These are phyloP conservation scores for Oasisia sp. DNA, from an alignment of 2,888 invertebrate species.

Conservation along the genomic window DNA sequence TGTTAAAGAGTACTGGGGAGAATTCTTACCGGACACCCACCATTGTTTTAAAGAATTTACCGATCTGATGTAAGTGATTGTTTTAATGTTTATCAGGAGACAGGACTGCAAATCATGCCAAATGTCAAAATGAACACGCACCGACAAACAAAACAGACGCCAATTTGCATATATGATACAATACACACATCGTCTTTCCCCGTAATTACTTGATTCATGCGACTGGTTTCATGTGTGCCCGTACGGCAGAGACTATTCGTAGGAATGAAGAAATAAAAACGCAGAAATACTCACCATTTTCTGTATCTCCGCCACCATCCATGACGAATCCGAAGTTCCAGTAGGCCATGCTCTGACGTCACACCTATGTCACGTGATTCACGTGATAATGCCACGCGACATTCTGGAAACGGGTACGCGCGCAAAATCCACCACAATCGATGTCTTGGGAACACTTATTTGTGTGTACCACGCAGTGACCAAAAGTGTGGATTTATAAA, in stretches of 20 bases:
- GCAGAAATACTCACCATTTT: background rate
- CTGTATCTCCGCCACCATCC: slow-evolving; percentile 17
- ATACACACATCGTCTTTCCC: background rate
- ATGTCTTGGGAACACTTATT: no score
- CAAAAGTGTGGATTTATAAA: no score
- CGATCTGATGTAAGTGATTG: no score
- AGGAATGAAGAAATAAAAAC: background rate
- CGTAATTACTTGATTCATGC: background rate
- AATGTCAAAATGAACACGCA: background rate
- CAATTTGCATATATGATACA: background rate
- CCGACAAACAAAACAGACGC: background rate
- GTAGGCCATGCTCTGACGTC: slow-evolving; percentile 17
- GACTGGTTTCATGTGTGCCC: background rate
- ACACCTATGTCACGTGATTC: background rate
- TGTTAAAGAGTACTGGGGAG: no score
- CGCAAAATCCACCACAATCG: background rate
- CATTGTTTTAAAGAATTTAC: no score
- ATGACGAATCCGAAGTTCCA: slow-evolving; percentile 13
- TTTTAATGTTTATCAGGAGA: no score
- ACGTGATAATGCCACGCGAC: background rate
- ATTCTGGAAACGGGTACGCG: background rate
- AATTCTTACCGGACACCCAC: no score
- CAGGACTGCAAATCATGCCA: no score
- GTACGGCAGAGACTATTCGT: background rate
- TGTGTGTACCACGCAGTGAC: no score